Conservation (phyloP, 2,113 vertebrate species). For the Nematolebias whitei region DNA sequence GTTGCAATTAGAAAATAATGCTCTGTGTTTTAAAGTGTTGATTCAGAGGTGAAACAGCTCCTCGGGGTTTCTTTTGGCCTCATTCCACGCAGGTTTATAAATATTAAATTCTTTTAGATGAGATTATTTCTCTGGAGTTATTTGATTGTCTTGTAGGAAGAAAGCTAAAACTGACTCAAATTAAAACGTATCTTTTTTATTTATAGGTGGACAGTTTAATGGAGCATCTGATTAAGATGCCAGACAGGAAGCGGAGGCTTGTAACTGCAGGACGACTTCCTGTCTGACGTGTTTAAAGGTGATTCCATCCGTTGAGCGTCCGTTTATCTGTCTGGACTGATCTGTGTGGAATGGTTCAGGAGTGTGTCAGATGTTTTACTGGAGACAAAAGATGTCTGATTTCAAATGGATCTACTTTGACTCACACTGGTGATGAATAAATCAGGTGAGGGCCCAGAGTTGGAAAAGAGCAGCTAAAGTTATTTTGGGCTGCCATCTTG, state of each 20-base stretch:
- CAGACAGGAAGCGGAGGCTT: constrained; percentile 11
- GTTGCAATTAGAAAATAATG: too few relatives aligned
- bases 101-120: rapidly evolving
- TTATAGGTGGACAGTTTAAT: neutral
- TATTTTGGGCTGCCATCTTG: constrained; percentile 31
- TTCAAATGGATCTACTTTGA: too few relatives aligned
- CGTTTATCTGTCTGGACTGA: neutral
- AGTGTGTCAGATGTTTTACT: neutral
- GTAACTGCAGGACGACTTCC: constrained; percentile 13
- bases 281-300: constrained; percentile 18
- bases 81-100: neutral
- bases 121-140: neutral
- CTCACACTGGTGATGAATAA: too few relatives aligned
- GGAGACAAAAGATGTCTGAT: neutral
- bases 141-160: neutral
- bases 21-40: too few relatives aligned
- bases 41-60: neutral
- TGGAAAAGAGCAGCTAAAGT: rapidly evolving
- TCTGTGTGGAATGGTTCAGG: neutral
- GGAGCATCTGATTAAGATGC: constrained; percentile 16
- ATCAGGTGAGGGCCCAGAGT: neutral
- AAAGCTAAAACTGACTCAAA: neutral
- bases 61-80: too few relatives aligned
- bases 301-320: constrained; percentile 28
- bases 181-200: too few relatives aligned